These are phyloP conservation scores for Lochmaea crataegi DNA, from an alignment of 2,888 invertebrate genomes.

Conservation along the genomic window DNA sequence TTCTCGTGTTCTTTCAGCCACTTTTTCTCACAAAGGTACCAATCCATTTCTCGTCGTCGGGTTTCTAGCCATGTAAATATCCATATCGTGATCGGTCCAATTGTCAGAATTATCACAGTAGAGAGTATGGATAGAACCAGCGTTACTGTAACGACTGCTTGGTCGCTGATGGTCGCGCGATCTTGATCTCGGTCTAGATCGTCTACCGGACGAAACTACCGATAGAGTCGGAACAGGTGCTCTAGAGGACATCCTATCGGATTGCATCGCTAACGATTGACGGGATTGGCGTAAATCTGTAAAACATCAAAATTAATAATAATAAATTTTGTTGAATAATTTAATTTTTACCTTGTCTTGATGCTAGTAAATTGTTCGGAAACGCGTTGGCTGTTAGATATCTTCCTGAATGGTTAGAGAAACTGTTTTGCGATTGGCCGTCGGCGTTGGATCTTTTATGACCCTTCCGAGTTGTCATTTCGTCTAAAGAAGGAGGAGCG, in stretches of 20 bases:
- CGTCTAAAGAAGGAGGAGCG: slow-evolving; percentile 74
- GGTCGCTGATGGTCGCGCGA: slow-evolving; percentile 79
- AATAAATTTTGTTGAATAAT: no score
- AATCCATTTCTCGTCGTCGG: slow-evolving; percentile 87
- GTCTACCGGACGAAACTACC: slow-evolving; percentile 64
- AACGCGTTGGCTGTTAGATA: slow-evolving; percentile 75
- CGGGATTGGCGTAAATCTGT: slow-evolving; percentile 86
- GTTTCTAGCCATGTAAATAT: slow-evolving; percentile 93
- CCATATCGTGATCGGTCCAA: slow-evolving; percentile 97
- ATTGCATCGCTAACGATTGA: slow-evolving; percentile 85
- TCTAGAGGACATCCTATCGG: slow-evolving; percentile 83
- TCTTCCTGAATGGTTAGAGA: slow-evolving; percentile 84
- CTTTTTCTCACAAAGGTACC: slow-evolving; percentile 75
- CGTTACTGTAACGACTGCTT: slow-evolving; percentile 81
- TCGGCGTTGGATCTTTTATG: slow-evolving; percentile 81
- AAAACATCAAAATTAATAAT: slow-evolving; percentile 12
- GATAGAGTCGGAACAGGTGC: slow-evolving; percentile 68
- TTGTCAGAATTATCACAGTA: slow-evolving; percentile 91
- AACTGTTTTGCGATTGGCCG: slow-evolving; percentile 90
- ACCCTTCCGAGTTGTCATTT: slow-evolving; percentile 72
- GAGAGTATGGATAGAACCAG: slow-evolving; percentile 84
- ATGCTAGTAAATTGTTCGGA: slow-evolving; percentile 81
- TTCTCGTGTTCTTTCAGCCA: background rate
- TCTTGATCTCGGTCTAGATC: slow-evolving; percentile 82
- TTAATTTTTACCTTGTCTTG: slow-evolving; percentile 71